Conservation (phyloP, 1,140 invertebrate genomes). For the Penaeus vannamei region DNA sequence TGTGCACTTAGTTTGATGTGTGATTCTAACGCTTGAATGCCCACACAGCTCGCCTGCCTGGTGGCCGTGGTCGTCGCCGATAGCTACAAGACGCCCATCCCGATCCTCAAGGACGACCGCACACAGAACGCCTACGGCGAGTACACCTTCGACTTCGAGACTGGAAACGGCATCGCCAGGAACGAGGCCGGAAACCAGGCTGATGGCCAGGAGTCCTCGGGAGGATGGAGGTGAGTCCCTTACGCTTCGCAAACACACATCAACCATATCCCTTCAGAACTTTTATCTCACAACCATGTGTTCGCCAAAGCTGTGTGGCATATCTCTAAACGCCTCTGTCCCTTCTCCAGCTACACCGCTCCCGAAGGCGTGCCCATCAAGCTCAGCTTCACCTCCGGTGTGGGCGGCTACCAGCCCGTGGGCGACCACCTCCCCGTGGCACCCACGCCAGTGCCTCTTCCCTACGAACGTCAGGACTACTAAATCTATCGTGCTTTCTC, state of each 20-base stretch:
- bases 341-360: slow-evolving; percentile 11
- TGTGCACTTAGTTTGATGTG: no score
- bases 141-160: slow-evolving; percentile 26
- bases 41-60: slow-evolving; percentile 3
- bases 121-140: slow-evolving; percentile 20
- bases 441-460: neutral
- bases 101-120: slow-evolving; percentile 16
- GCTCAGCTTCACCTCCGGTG: neutral
- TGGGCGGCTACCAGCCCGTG: neutral
- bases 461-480: neutral
- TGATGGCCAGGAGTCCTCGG: neutral
- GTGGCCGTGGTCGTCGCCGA: slow-evolving; percentile 5
- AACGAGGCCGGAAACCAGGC: neutral
- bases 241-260: no score
- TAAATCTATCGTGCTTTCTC: no score
- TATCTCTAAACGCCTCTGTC: neutral
- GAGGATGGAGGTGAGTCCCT: neutral
- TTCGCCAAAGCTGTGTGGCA: neutral
- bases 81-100: slow-evolving; percentile 11
- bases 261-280: no score
- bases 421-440: neutral
- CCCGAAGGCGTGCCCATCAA: neutral
- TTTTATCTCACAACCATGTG: no score
- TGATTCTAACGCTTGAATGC: no score
- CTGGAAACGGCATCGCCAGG: slow-evolving; percentile 14